Base-by-base conservation (phyloP, 2,888 invertebrate genomes). In the Tillus elongatus region DNA sequence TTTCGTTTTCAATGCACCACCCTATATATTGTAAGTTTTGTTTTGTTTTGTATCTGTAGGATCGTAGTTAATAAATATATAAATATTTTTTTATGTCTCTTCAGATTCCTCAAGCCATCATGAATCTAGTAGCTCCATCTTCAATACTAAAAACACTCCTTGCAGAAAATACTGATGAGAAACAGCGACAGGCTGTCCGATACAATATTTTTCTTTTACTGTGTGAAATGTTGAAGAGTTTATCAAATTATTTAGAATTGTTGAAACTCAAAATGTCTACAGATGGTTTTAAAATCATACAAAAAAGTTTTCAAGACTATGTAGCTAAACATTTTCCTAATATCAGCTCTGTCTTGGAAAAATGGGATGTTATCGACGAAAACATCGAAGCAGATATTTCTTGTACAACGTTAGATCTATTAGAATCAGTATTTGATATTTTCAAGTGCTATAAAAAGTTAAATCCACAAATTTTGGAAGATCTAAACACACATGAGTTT, bases 391-490 rank as follows among this genome's bases (percentile, higher is more conserved):
- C 33, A 16, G 30, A 36, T 13, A 4, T 35, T 6, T 31, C 57
- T 11, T 55, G 53, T 39, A 49, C 57, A 4, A 32, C 47, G 13
- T 27, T 42, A 4, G 39, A 54, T 13, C 44, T 53, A 45, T 47
- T 63, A 19, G 45, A 52, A 30, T 63, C 63, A 39, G 61, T 76
- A 13, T 58, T 80, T 30, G 70, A 74, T 13, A 68, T 76, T 51
- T 68, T 79, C 58, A 60, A 73, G 36, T 60, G 67, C 36, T 74
- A 73, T 39, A 60, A 72, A 26, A 67, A 65, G 33, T 54, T 71
- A 36, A 73, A 72, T 38, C 70, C 77, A 35, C 67, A 71, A 47
- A 60, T 74, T 30, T 57, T 77, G 16, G 67, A 70, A 26, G 45
- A 42, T 38, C 36, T 60, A 3, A 37, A 33, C 6, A 40, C 13